These are phyloP conservation scores for Allolobophora icterica DNA, from an alignment of 2,888 invertebrate species.

Conservation along the genomic window DNA sequence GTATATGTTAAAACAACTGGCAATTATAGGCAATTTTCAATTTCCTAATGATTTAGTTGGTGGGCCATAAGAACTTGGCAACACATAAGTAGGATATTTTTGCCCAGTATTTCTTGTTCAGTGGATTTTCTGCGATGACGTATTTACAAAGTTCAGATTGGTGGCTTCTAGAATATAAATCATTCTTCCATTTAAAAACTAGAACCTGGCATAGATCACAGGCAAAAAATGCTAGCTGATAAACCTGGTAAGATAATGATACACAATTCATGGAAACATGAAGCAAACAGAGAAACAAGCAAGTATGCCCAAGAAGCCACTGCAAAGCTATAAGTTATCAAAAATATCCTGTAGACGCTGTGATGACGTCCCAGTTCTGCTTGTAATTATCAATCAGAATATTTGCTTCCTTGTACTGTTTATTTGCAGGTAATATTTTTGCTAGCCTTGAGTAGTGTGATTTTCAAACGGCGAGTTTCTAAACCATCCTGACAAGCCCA, in stretches of 20 bases:
- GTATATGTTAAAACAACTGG: not conserved
- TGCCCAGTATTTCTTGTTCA: not conserved
- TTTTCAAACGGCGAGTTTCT: not conserved
- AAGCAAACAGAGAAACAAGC: not conserved
- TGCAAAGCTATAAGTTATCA: not conserved
- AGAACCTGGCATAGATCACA: no score
- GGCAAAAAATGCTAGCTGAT: no score
- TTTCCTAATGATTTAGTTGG: not conserved
- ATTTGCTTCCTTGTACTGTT: not conserved
- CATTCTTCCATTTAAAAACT: no score
- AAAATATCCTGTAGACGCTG: not conserved
- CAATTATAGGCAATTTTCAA: conserved; percentile 2
- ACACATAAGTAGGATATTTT: not conserved
- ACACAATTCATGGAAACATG: no score
- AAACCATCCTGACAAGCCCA: not conserved
- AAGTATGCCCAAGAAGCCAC: not conserved
- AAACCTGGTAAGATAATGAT: no score
- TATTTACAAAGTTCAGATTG: no score
- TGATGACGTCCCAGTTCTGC: not conserved
- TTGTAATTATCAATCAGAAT: not conserved
- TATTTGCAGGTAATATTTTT: not conserved
- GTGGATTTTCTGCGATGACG: not conserved
- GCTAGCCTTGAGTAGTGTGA: not conserved
- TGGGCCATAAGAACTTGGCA: not conserved
- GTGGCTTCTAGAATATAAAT: no score